These are phyloP conservation scores for Dermochelys coriacea DNA, from an alignment of 2,797 vertebrate species.

Conservation along the genomic window DNA sequence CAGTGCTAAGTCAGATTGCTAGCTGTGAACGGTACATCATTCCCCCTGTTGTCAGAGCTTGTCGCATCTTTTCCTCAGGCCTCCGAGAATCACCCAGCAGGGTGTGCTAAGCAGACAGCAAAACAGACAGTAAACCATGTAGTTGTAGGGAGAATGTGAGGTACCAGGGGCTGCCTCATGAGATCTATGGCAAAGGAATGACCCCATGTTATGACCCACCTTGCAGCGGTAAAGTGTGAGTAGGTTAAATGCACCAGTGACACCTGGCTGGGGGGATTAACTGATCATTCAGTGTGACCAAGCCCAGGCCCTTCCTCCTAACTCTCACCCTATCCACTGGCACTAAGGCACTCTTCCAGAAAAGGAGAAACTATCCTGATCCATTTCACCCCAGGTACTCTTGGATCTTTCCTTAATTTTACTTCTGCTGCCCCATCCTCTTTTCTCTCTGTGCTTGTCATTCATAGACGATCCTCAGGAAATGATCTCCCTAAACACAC, in stretches of 20 bases:
- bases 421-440: not conserved
- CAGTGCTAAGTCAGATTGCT: not conserved
- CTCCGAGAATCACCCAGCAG: not conserved
- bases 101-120: not conserved
- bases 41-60: not conserved
- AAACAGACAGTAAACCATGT: not conserved
- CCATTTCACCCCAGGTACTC: not conserved
- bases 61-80: not conserved
- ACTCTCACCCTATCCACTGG: not conserved
- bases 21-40: accelerated
- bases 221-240: not conserved
- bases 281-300: accelerated
- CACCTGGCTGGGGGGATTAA: not conserved
- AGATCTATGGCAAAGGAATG: not conserved
- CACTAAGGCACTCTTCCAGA: not conserved
- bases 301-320: accelerated
- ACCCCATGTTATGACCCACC: not conserved
- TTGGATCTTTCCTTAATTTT: not conserved
- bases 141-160: not conserved
- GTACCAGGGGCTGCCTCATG: not conserved
- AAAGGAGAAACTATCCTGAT: not conserved
- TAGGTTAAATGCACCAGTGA: not conserved
- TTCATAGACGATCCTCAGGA: not conserved
- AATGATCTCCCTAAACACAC: not conserved
- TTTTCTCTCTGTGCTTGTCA: not conserved